Percentiles rank a stretch among this genome's conserved stretches.
Evolutionary conservation across 2,888 invertebrate genomes (phyloP).

Genomic region (Digitonthophagus gazella): DNA sequence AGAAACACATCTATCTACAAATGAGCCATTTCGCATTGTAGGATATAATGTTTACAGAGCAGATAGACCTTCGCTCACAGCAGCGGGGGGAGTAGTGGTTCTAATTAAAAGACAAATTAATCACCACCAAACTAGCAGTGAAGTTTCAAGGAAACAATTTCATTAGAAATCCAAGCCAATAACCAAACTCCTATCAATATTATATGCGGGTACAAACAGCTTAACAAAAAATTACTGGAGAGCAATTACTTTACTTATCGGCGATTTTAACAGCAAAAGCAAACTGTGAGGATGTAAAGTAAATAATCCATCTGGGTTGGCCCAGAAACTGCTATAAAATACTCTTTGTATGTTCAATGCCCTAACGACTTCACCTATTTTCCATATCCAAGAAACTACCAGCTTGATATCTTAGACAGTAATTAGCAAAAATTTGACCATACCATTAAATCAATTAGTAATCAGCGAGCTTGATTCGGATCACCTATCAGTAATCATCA

Average conservation of each 20-base stretch:
- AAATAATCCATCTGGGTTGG: slow-evolving; percentile 19
- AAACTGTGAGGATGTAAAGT: slow-evolving; percentile 22
- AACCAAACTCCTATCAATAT: neutral
- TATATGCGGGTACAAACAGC: slow-evolving; percentile 22
- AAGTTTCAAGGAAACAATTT: no score
- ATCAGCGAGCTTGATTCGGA: no score
- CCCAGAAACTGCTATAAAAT: slow-evolving; percentile 17
- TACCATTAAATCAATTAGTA: no score
- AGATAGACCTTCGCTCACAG: slow-evolving; percentile 11
- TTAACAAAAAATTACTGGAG: slow-evolving; percentile 22
- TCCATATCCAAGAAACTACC: slow-evolving; percentile 21
- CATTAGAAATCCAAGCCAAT: neutral
- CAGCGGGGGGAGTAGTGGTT: slow-evolving; percentile 19
- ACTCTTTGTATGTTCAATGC: slow-evolving; percentile 16
- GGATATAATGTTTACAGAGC: slow-evolving; percentile 18
- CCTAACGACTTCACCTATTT: no score
- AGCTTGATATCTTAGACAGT: slow-evolving; percentile 25
- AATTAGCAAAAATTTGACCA: no score
- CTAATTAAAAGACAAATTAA: slow-evolving; percentile 17
- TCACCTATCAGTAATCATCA: slow-evolving; percentile 22
- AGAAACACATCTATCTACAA: no score
- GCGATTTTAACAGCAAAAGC: no score
- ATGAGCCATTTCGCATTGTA: slow-evolving; percentile 12
- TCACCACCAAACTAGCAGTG: no score
- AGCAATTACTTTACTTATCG: slow-evolving; percentile 24